Evolutionary conservation across 2,888 invertebrate species (phyloP).

Genomic region (Ennomos quercinarius): DNA sequence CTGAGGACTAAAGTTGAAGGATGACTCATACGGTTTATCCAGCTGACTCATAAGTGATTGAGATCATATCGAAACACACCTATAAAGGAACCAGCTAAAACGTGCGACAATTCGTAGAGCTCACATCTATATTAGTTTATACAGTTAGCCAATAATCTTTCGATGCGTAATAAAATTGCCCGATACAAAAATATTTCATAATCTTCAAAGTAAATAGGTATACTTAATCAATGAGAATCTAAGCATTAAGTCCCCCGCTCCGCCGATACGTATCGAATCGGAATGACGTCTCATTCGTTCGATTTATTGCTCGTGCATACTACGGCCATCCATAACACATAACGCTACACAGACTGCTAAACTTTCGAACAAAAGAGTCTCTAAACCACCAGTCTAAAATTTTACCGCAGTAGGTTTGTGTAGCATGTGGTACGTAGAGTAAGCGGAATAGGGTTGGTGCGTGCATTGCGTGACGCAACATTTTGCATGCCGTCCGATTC

Average conservation of each 20-base stretch:
- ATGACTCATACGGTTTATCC: too few relatives aligned
- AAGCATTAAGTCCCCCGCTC: constrained; percentile 72
- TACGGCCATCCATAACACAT: constrained; percentile 43
- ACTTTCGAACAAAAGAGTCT: background rate
- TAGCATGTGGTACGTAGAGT: constrained; percentile 50
- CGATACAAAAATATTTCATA: constrained; percentile 52
- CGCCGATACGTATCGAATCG: constrained; percentile 77
- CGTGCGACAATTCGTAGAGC: too few relatives aligned
- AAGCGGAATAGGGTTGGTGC: constrained; percentile 43
- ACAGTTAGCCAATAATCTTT: constrained; percentile 4
- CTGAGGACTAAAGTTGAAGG: too few relatives aligned
- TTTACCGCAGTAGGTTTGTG: constrained; percentile 4
- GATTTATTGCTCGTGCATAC: constrained; percentile 71
- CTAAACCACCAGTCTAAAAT: constrained; percentile 36
- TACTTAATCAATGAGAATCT: constrained; percentile 78
- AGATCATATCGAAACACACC: background rate
- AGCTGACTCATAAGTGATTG: constrained; percentile 8
- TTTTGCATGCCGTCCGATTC: constrained; percentile 76
- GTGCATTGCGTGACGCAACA: constrained; percentile 76
- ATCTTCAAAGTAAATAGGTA: constrained; percentile 74
- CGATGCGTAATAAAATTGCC: constrained; percentile 32
- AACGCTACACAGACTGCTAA: constrained; percentile 47
- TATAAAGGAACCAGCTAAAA: too few relatives aligned
- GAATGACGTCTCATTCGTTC: constrained; percentile 82
- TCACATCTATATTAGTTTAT: constrained; percentile 1